Conservation (phyloP, 2,797 vertebrate species). For the Lates japonicus region DNA sequence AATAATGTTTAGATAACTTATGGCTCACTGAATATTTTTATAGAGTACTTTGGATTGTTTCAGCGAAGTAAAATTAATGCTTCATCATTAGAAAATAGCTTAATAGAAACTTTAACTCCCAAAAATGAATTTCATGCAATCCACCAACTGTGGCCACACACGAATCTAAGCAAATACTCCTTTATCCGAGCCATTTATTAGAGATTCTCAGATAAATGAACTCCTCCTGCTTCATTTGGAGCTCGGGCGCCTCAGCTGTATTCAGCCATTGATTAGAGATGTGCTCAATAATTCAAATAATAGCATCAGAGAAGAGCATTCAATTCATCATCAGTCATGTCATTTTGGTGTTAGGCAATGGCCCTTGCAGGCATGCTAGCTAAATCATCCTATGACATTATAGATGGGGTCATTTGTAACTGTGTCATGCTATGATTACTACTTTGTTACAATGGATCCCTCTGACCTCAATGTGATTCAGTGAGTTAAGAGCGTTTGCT, state of each 20-base stretch:
- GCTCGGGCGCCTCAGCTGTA: slow-evolving; percentile 41
- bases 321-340: slow-evolving; percentile 66
- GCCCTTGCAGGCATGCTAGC: slow-evolving; percentile 60
- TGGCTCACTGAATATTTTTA: not conserved
- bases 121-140: slow-evolving; percentile 24
- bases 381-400: slow-evolving; percentile 74
- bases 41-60: not conserved
- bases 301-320: slow-evolving; percentile 55
- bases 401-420: slow-evolving; percentile 77
- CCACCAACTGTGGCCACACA: not conserved
- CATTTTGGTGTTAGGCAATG: slow-evolving; percentile 62
- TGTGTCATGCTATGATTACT: slow-evolving; percentile 70
- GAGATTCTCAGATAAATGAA: slow-evolving; percentile 56
- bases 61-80: not conserved
- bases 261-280: slow-evolving; percentile 68
- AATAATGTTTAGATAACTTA: not conserved
- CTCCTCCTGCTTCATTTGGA: slow-evolving; percentile 53
- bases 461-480: slow-evolving; percentile 66
- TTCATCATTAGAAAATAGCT: slow-evolving; percentile 1
- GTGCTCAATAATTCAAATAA: slow-evolving; percentile 78
- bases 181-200: slow-evolving; percentile 35
- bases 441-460: slow-evolving; percentile 59
- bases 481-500: slow-evolving; percentile 32
- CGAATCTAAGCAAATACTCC: slow-evolving; percentile 10
- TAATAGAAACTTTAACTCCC: not conserved